These are phyloP conservation scores for Enteromius thamalakanensis DNA, from an alignment of 2,797 vertebrate genomes.

Conservation along the genomic window DNA sequence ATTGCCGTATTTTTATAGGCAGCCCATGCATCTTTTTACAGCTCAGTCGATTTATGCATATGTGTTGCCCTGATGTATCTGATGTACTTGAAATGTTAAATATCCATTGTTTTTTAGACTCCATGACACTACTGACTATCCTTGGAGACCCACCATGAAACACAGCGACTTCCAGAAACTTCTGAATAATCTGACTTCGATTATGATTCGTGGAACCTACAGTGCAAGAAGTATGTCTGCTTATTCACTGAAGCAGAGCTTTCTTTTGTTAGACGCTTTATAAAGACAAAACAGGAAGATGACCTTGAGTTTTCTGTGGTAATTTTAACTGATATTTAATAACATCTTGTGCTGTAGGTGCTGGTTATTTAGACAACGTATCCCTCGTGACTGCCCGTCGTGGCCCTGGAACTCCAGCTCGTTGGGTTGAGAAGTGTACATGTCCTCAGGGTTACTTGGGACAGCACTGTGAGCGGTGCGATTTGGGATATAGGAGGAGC, in stretches of 20 bases:
- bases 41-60: not conserved
- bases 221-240: slow-evolving; percentile 87
- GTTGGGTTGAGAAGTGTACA: slow-evolving; percentile 92
- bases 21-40: too few relatives aligned
- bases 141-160: slow-evolving; percentile 87
- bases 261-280: not conserved
- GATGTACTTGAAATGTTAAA: not conserved
- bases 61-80: not conserved
- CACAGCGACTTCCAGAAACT: slow-evolving; percentile 94
- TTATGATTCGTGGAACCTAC: slow-evolving; percentile 96
- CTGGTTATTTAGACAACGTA: slow-evolving; percentile 90
- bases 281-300: not conserved
- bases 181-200: slow-evolving; percentile 89
- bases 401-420: slow-evolving; percentile 79
- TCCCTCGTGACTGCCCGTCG: slow-evolving; percentile 82
- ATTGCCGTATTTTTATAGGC: too few relatives aligned
- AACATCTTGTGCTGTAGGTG: slow-evolving; percentile 73
- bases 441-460: slow-evolving; percentile 91
- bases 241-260: not conserved
- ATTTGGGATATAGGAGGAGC: slow-evolving; percentile 85
- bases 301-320: not conserved
- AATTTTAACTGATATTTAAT: not conserved
- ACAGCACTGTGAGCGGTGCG: slow-evolving; percentile 92
- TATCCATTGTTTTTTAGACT: slow-evolving; percentile 76
- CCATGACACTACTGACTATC: slow-evolving; percentile 89